Conservation (phyloP, 2,797 vertebrate genomes). For the Lindbergichthys nudifrons region DNA sequence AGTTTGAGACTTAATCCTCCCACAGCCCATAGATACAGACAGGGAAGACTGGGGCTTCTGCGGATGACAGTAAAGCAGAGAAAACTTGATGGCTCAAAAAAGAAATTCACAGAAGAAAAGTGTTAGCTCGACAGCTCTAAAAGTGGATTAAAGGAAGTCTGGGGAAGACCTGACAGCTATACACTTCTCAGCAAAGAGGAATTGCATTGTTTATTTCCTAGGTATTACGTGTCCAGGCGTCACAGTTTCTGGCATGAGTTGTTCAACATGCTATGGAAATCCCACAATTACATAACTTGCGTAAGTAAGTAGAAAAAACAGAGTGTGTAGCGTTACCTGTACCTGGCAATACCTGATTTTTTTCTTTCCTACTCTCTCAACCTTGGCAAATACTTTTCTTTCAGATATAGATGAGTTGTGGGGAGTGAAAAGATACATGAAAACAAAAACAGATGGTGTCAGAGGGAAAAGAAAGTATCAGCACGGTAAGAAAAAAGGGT, state of each 20-base stretch:
- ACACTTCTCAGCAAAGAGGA: slow-evolving; percentile 40
- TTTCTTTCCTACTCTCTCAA: not conserved
- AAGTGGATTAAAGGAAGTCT: slow-evolving; percentile 55
- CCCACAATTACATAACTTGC: slow-evolving; percentile 69
- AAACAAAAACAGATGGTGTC: slow-evolving; percentile 47
- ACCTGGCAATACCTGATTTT: slow-evolving; percentile 24
- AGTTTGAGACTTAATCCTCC: slow-evolving; percentile 50
- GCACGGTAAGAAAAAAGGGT: slow-evolving; percentile 37
- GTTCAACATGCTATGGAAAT: slow-evolving; percentile 58
- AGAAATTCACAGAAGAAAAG: slow-evolving; percentile 23
- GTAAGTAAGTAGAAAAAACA: slow-evolving; percentile 47
- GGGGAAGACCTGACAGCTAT: slow-evolving; percentile 54
- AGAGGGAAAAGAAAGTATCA: slow-evolving; percentile 22
- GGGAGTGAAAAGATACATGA: slow-evolving; percentile 19
- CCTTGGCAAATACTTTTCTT: not conserved
- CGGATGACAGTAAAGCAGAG: slow-evolving; percentile 46
- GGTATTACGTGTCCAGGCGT: slow-evolving; percentile 59
- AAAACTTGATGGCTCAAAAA: slow-evolving; percentile 35
- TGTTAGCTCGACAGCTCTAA: slow-evolving; percentile 39
- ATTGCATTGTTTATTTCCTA: slow-evolving; percentile 61
- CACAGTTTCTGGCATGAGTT: slow-evolving; percentile 49
- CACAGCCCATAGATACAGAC: slow-evolving; percentile 28
- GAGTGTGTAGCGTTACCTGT: slow-evolving; percentile 10
- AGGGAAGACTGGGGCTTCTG: slow-evolving; percentile 41
- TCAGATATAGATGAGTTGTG: not conserved